Evolutionary conservation across 2,113 vertebrate species (phyloP).

Genomic region (Leptodactylus fuscus): DNA sequence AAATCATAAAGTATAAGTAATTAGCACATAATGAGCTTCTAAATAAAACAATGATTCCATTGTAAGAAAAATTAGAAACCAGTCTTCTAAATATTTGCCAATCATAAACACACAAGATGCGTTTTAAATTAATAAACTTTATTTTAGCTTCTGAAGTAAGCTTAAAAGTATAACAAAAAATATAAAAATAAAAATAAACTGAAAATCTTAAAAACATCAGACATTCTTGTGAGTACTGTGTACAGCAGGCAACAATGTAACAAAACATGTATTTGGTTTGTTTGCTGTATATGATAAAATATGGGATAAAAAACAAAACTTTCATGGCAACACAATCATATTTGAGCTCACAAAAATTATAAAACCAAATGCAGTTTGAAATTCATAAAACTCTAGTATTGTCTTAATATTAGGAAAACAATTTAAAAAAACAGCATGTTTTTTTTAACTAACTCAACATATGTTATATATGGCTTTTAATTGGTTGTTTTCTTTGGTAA

Average conservation of each 20-base stretch:
- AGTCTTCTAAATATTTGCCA: neutral
- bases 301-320: neutral
- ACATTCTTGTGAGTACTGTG: neutral
- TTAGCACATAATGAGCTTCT: neutral
- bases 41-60: no score
- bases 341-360: neutral
- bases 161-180: neutral
- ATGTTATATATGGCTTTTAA: neutral
- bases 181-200: neutral
- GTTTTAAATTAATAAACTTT: neutral
- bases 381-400: neutral
- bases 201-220: neutral
- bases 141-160: neutral
- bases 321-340: neutral
- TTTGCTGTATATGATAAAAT: neutral
- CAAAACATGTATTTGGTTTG: neutral
- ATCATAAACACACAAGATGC: neutral
- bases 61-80: no score
- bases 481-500: neutral
- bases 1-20: neutral
- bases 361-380: constrained; percentile 4
- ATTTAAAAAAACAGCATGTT: neutral
- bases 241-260: neutral
- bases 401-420: neutral
- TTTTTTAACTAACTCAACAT: neutral